Conservation (phyloP, 2,888 invertebrate species). For the Conops quadrifasciatus region DNA sequence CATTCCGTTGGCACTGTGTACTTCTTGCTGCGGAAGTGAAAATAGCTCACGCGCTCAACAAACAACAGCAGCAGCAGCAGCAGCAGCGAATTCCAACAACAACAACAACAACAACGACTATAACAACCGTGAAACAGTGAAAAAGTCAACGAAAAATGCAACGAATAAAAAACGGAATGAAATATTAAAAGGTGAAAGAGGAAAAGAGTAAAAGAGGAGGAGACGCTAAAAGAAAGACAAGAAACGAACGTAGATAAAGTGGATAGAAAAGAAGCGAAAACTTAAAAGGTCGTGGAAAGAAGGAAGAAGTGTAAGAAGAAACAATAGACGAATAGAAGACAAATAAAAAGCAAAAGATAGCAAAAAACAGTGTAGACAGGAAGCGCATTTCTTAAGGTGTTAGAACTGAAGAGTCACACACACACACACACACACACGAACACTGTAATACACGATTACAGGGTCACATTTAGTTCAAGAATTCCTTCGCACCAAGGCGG, state of each 20-base stretch:
- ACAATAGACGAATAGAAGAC: not conserved
- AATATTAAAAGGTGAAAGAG: not conserved
- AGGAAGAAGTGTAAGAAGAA: not conserved
- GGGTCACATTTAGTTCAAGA: not conserved
- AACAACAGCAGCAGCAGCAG: not conserved
- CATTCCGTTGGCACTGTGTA: not conserved
- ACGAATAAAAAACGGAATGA: constrained; percentile 5
- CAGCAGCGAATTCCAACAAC: constrained; percentile 10
- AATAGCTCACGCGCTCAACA: not conserved
- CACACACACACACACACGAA: not conserved
- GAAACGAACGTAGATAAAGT: not conserved
- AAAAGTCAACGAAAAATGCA: constrained; percentile 21
- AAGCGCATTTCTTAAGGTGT: constrained; percentile 3
- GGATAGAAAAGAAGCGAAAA: not conserved
- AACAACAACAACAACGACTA: not conserved
- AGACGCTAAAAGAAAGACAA: too few species aligned
- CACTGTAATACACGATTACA: not conserved
- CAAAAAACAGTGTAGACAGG: constrained; percentile 20
- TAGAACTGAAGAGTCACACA: not conserved
- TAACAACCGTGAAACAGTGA: not conserved
- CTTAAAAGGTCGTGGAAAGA: not conserved
- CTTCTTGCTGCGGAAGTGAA: not conserved
- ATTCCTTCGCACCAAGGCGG: not conserved
- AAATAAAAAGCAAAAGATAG: not conserved
- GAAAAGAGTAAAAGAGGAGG: too few species aligned